Percentiles rank a stretch among this genome's conserved stretches.
Conservation (phyloP, 2,113 vertebrate species). For the Mormyrus iriodes region DNA sequence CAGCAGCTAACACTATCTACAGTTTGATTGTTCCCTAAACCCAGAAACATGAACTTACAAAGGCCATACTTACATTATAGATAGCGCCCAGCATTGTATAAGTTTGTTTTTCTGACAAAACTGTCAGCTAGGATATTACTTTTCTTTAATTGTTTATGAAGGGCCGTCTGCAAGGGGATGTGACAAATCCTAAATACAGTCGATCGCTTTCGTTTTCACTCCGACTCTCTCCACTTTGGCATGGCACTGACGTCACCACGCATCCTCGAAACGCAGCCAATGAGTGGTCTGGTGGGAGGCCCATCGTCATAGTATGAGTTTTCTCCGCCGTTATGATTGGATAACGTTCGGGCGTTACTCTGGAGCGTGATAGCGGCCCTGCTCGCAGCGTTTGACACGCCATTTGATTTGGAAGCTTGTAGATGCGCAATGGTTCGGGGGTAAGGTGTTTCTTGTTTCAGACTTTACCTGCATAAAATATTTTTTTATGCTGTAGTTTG, state of each 20-base stretch:
- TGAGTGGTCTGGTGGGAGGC: neutral
- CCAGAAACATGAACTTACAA: neutral
- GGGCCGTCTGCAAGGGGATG: neutral
- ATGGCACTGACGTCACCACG: neutral
- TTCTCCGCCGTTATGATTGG: neutral
- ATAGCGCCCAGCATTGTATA: neutral
- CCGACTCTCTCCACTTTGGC: neutral
- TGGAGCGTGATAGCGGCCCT: neutral
- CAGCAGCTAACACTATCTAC: neutral
- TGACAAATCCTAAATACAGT: neutral
- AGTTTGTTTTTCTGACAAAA: neutral
- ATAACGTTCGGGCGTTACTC: neutral
- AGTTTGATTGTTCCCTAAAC: neutral
- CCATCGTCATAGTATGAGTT: neutral
- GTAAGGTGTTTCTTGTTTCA: neutral
- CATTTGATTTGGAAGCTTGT: neutral
- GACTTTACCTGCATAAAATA: neutral
- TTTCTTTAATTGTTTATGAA: neutral
- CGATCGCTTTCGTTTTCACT: neutral
- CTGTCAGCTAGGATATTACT: neutral
- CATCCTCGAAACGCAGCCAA: neutral
- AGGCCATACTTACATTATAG: neutral
- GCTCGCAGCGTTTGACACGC: neutral
- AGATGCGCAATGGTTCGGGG: neutral
- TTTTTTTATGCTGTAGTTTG: neutral